Evolutionary conservation across 2,888 invertebrate species (phyloP), one percentile per base, ranked within the genome.

Genomic region (Rosalia funebris): DNA sequence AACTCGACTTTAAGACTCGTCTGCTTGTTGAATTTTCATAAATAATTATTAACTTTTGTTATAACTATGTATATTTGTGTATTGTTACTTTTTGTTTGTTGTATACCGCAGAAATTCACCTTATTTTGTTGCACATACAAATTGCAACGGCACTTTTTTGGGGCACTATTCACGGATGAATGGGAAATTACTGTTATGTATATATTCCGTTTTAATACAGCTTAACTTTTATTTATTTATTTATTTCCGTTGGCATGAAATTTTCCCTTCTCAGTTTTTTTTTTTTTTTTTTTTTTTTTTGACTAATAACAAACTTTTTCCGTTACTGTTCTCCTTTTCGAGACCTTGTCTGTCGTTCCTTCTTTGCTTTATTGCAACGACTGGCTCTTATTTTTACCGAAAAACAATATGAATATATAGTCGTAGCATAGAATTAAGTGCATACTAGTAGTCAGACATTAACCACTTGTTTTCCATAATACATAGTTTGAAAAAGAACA

Each of bases 281-380:
- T 20, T 11, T n/a, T 44, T 12, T 12, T 46, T n/a, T 25, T 32
- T 25, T 46, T 46, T 10, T n/a, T 44, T 44, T 48, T n/a, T 37
- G 36, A 50, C 14, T 25, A 5, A 14, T 48, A 20, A 10, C 15
- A 39, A 9, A 20, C 14, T 39, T 31, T 50, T 39, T 39, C 50
- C 25, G 15, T 46, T 46, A 20, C 19, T 50, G 10, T 46, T 50
- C 39, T 39, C 39, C 39, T 39, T 15, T 39, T 39, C 11, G 16
- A 14, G 39, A 25, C 20, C 39, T 50, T 39, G 12, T 41, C 17
- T 48, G 20, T 20, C 37, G 17, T 50, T 20, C 50, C 39, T 14
- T 31, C 39, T 50, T 15, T 15, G 39, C 50, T 39, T 50, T 11
- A 11, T 19, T 25, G 50, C 50, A 50, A 34, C 15, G 25, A 39